Base-by-base conservation (phyloP, 64 coral and sea anemone species). In the Stylophora pistillata region DNA sequence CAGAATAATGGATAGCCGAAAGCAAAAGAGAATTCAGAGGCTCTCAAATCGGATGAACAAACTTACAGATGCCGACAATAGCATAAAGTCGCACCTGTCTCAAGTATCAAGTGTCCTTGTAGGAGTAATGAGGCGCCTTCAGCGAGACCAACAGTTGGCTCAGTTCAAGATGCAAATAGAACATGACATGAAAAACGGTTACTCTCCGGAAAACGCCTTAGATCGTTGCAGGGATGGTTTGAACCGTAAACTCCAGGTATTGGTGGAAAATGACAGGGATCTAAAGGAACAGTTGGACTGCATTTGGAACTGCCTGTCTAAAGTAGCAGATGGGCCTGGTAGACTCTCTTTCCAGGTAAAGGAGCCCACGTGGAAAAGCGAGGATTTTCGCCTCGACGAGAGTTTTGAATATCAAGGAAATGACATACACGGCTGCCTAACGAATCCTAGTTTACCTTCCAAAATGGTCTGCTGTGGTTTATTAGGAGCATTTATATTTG, bases 361-460 rank as follows among this genome's bases (percentile, higher is more conserved):
- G 52, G 52, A 78, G n/a, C 75, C 75, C 23, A 78, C 33, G 16
- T 78, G 75, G 75, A 78, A 4, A 78, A 78, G 53, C 23, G 75
- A 78, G 20, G 75, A 78, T 78, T 78, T 78, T 28, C 75, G 56
- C 17, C 75, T 78, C 9, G 53, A 78, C 53, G 75, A 78, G 75
- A 56, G 21, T 18, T 78, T 75, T 33, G 14, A 41, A 56, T 78
- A 53, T 25, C 20, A n/a, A n/a, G 75, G 53, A 23, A 78, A 56
- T 28, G 53, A 28, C 9, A 0, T 78, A 55, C 75, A 53, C 23
- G 21, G 52, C 15, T 56, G 75, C 53, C 16, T 78, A 25, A 53
- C 56, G 20, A 78, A 56, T 47, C 75, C 75, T 56, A 57, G 53
- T 55, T 78, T 78, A 14, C 75, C 75, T 2, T 20, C 75, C 75